These are phyloP conservation scores for Rhinoptilus africanus DNA, from an alignment of 2,113 vertebrate species.

Conservation along the genomic window DNA sequence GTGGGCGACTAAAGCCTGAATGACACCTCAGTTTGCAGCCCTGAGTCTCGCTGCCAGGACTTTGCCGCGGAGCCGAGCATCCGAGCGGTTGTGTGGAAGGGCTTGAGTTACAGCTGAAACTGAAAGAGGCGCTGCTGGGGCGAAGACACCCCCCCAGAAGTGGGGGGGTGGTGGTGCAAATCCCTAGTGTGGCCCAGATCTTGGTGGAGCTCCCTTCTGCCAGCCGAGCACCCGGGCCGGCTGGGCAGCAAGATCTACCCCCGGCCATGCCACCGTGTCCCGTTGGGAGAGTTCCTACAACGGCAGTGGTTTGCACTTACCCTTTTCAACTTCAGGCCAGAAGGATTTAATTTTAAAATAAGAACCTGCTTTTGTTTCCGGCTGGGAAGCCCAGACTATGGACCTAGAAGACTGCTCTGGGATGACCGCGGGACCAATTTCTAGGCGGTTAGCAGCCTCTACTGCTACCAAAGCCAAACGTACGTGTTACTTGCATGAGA, in stretches of 20 bases:
- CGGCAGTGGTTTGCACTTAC: background rate
- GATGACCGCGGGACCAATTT: background rate
- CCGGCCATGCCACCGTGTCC: rapidly evolving
- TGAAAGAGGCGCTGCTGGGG: background rate
- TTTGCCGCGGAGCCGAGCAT: background rate
- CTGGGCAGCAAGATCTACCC: background rate
- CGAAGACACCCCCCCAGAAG: no score
- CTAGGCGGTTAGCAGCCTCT: background rate
- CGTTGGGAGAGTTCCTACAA: background rate
- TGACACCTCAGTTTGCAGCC: rapidly evolving
- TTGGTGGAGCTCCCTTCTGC: background rate
- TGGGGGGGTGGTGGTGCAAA: no score
- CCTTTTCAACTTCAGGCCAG: background rate
- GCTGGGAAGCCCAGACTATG: background rate
- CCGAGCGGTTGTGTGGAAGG: rapidly evolving
- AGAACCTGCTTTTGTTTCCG: background rate
- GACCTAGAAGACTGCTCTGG: background rate
- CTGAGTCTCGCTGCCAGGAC: background rate
- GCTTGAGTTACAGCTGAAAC: background rate
- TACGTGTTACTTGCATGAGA: background rate
- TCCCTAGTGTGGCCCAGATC: background rate
- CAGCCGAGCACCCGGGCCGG: background rate
- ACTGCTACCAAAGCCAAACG: background rate
- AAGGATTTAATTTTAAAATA: background rate
- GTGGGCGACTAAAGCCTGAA: background rate